Evolutionary conservation across 2,113 vertebrate genomes (phyloP).

Genomic region (Prietella phreatophila): DNA sequence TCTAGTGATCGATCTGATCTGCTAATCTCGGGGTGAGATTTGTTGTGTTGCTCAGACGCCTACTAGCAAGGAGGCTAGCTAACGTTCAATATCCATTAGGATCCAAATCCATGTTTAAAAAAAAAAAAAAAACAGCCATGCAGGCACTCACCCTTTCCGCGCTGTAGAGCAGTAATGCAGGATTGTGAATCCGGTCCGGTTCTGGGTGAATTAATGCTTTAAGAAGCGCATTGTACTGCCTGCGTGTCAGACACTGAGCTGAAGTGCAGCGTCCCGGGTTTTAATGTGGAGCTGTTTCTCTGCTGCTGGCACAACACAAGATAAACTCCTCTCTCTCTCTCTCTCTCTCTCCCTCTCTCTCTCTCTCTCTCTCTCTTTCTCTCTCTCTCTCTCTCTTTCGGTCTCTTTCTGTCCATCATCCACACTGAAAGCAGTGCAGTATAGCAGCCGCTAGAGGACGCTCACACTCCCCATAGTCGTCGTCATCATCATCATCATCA

Average conservation of each 20-base stretch:
- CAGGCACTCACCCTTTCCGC: conserved; percentile 37
- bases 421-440: background rate
- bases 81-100: background rate
- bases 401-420: background rate
- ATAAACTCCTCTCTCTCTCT: conserved; percentile 12
- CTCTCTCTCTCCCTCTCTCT: background rate
- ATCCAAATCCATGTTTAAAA: background rate
- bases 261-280: conserved; percentile 28
- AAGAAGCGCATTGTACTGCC: background rate
- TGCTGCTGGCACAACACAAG: conserved; percentile 8
- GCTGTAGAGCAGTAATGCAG: background rate
- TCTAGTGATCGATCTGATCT: background rate
- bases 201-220: background rate
- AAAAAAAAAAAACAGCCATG: conserved; percentile 35
- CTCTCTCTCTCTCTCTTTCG: background rate
- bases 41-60: background rate
- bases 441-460: conserved; percentile 10
- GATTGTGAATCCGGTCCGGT: background rate
- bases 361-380: background rate
- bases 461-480: background rate
- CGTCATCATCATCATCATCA: background rate
- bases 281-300: conserved; percentile 22
- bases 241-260: background rate
- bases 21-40: background rate
- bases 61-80: conserved; percentile 20